phyloP scores from a whole-genome alignment of 2,113 vertebrate species.

The Climacteris rufus region DNA sequence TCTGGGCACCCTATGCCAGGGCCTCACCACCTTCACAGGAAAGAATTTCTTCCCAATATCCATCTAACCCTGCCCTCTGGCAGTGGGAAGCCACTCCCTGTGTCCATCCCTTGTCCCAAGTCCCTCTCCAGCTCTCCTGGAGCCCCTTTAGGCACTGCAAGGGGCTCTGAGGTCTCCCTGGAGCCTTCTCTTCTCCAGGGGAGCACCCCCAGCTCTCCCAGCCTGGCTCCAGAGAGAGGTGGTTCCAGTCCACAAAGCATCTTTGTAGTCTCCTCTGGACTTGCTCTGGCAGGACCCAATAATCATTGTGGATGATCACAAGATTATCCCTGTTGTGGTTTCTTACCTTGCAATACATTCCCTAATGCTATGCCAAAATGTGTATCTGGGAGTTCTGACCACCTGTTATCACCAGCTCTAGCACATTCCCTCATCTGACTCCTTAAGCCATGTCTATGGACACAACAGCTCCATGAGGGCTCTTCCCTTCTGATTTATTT shows the following conservation, averaged over 20 bases:
- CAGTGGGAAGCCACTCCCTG: neutral
- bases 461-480: rapidly evolving
- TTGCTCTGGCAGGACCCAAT: neutral
- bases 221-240: neutral
- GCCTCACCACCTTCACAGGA: neutral
- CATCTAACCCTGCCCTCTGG: neutral
- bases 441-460: neutral
- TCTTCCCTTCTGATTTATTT: neutral
- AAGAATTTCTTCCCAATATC: neutral
- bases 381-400: rapidly evolving
- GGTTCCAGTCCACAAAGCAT: neutral
- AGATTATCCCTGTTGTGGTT: neutral
- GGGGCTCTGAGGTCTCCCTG: neutral
- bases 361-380: too few species aligned
- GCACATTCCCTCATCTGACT: neutral
- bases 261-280: neutral
- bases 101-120: neutral
- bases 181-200: neutral
- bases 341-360: neutral
- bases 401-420: neutral
- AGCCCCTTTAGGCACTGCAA: neutral
- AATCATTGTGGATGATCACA: neutral
- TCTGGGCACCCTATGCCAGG: neutral
- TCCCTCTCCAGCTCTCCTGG: neutral
- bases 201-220: neutral